Evolutionary conservation across 1,140 invertebrate genomes (phyloP).

Genomic region (Drosophila varians): DNA sequence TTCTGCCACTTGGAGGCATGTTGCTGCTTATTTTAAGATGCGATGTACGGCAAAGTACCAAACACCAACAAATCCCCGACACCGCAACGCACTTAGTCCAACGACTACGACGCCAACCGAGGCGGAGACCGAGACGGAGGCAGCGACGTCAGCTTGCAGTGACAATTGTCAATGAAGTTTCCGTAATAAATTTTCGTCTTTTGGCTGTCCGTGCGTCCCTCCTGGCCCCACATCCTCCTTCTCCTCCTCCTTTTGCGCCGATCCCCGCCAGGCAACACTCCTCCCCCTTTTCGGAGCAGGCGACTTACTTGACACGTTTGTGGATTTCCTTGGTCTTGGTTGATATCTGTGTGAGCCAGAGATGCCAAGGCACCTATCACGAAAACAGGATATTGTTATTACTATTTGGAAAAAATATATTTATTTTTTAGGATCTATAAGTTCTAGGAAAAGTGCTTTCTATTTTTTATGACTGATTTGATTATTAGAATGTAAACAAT

Average conservation of each 20-base stretch:
- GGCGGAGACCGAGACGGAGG: slow-evolving; percentile 20
- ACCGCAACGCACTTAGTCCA: slow-evolving; percentile 75
- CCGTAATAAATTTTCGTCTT: slow-evolving; percentile 81
- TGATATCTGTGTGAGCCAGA: slow-evolving; percentile 5
- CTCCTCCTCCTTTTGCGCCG: not conserved
- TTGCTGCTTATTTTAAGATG: slow-evolving; percentile 76
- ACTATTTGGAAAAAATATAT: not conserved
- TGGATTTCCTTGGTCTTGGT: slow-evolving; percentile 12
- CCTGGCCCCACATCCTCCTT: not conserved
- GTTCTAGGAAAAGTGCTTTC: not conserved
- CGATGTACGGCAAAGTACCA: slow-evolving; percentile 46
- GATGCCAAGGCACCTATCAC: slow-evolving; percentile 5
- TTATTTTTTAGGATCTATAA: not conserved
- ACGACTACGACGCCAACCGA: slow-evolving; percentile 15
- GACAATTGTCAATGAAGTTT: slow-evolving; percentile 81
- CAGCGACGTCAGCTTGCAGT: slow-evolving; percentile 73
- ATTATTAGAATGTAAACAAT: no score
- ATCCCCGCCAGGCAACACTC: slow-evolving; percentile 30
- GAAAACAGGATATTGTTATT: slow-evolving; percentile 6
- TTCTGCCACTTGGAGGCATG: slow-evolving; percentile 52
- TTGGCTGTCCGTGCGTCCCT: slow-evolving; percentile 48
- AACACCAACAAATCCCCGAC: slow-evolving; percentile 70
- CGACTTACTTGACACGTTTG: slow-evolving; percentile 60
- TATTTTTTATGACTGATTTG: no score
- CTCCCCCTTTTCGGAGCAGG: slow-evolving; percentile 12